phyloP scores from a whole-genome alignment of 2,888 invertebrate genomes.

The Tipula helvola region DNA sequence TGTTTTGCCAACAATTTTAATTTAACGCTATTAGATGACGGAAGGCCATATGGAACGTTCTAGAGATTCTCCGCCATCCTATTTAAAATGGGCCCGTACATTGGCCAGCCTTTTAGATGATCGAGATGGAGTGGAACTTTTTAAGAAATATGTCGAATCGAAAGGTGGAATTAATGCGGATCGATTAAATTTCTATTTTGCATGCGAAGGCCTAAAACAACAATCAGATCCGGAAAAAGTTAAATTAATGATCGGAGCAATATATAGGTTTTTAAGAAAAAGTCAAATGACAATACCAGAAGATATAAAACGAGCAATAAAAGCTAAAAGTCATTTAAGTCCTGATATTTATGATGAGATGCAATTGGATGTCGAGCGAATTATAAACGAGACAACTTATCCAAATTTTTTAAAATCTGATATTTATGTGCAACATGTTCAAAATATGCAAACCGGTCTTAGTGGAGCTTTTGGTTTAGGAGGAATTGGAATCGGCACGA shows the following conservation, averaged over 20 bases:
- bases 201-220: constrained; percentile 76
- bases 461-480: not conserved
- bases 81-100: constrained; percentile 80
- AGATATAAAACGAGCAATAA: constrained; percentile 65
- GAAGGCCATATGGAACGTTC: constrained; percentile 31
- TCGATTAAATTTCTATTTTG: constrained; percentile 86
- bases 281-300: constrained; percentile 71
- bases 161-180: constrained; percentile 68
- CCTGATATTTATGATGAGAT: constrained; percentile 76
- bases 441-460: constrained; percentile 14
- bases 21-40: constrained; percentile 28
- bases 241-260: constrained; percentile 66
- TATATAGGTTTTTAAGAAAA: constrained; percentile 75
- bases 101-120: constrained; percentile 77
- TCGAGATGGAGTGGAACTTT: constrained; percentile 77
- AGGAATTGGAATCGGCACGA: not conserved
- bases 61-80: constrained; percentile 49
- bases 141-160: constrained; percentile 67
- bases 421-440: constrained; percentile 56
- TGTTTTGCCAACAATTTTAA: not conserved
- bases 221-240: constrained; percentile 59
- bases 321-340: constrained; percentile 53
- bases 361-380: constrained; percentile 64
- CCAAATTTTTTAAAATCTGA: constrained; percentile 88
- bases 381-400: constrained; percentile 79